A percentile compares a stretch with the other conserved stretches of the same genome.
phyloP scores from a whole-genome alignment of 2,888 invertebrate species.

The Psylliodes chrysocephalus region DNA sequence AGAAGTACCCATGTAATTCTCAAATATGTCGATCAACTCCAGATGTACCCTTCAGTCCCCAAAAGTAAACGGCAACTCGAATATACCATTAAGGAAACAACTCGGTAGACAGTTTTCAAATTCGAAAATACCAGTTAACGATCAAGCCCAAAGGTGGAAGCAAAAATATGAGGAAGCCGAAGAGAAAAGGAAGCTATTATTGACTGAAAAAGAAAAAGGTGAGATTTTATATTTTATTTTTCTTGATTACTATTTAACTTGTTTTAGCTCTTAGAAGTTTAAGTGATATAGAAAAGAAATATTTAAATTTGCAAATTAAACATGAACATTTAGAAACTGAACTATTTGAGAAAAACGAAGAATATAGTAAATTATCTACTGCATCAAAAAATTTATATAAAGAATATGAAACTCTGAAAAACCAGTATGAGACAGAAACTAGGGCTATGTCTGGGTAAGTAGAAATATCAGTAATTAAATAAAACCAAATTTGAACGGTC shows the following conservation, averaged over 20 bases:
- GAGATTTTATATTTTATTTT: slow-evolving; percentile 51
- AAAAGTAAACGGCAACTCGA: slow-evolving; percentile 56
- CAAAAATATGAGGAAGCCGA: slow-evolving; percentile 77
- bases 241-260: not conserved
- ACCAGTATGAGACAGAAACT: slow-evolving; percentile 78
- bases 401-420: slow-evolving; percentile 79
- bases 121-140: slow-evolving; percentile 49
- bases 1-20: slow-evolving; percentile 11
- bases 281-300: slow-evolving; percentile 72
- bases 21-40: slow-evolving; percentile 41
- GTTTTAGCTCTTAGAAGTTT: slow-evolving; percentile 70
- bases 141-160: slow-evolving; percentile 72
- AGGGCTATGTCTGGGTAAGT: slow-evolving; percentile 77
- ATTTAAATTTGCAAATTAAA: slow-evolving; percentile 70
- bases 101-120: slow-evolving; percentile 47
- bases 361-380: slow-evolving; percentile 69
- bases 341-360: slow-evolving; percentile 72
- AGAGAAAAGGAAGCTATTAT: slow-evolving; percentile 73
- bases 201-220: slow-evolving; percentile 79
- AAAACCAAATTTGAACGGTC: no score
- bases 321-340: slow-evolving; percentile 70
- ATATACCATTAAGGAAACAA: slow-evolving; percentile 58
- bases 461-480: no score
- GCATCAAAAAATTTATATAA: slow-evolving; percentile 79
- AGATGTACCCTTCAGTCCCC: slow-evolving; percentile 41